Evolutionary conservation across 2,797 vertebrate genomes (phyloP).

Genomic region (Enteromius afrohamiltoni): DNA sequence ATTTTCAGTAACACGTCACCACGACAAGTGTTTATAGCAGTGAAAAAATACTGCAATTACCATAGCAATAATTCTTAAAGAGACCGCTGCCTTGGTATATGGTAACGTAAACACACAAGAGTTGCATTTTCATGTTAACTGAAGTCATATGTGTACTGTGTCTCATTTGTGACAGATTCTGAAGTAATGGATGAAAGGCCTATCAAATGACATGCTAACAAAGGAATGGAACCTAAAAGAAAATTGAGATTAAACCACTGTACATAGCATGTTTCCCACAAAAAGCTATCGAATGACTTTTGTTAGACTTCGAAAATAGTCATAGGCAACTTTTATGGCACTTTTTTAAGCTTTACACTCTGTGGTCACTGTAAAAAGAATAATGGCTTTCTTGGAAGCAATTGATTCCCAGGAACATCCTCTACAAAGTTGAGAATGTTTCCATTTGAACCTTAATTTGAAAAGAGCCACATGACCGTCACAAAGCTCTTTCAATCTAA

Average conservation of each 20-base stretch:
- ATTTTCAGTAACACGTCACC: conserved; percentile 7
- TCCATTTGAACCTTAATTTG: neutral
- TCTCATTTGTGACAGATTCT: conserved; percentile 37
- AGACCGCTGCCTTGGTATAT: conserved; percentile 4
- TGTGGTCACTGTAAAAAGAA: conserved; percentile 10
- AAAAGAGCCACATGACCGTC: conserved; percentile 3
- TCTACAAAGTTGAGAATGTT: conserved; percentile 4
- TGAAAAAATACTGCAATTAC: conserved; percentile 25
- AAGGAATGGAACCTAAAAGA: conserved; percentile 11
- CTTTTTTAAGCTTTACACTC: neutral
- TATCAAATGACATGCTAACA: conserved; percentile 24
- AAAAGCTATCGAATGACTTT: conserved; percentile 7
- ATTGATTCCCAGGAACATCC: conserved; percentile 4
- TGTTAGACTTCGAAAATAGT: neutral
- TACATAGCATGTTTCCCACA: neutral
- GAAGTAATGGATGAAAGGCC: conserved; percentile 20
- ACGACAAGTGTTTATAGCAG: conserved; percentile 27
- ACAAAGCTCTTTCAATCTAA: conserved; percentile 10
- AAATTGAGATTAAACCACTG: conserved; percentile 13
- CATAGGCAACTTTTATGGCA: conserved; percentile 5
- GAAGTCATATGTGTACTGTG: conserved; percentile 35
- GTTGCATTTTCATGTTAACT: conserved; percentile 26
- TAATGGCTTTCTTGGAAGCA: conserved; percentile 1
- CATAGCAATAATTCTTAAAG: conserved; percentile 28
- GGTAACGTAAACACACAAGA: conserved; percentile 38